phyloP scores from a whole-genome alignment of 2,888 invertebrate species.

The Pristionchus fissidentatus region DNA sequence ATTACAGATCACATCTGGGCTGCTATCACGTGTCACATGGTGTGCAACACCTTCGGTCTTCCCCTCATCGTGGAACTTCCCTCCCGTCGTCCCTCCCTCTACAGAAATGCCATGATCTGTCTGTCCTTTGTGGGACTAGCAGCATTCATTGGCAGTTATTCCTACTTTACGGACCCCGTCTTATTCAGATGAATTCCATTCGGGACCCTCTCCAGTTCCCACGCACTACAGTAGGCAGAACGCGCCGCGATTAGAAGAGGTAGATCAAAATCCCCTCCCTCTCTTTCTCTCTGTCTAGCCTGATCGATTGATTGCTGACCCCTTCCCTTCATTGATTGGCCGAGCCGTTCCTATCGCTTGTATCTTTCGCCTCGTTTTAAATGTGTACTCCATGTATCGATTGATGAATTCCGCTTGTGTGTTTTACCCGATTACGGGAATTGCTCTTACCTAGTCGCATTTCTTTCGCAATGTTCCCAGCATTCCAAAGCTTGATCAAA shows the following conservation, averaged over 20 bases:
- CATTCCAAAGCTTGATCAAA: not conserved
- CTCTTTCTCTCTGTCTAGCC: not conserved
- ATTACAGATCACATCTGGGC: constrained; percentile 62
- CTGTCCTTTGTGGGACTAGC: constrained; percentile 26
- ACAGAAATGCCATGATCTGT: not conserved
- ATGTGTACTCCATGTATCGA: not conserved
- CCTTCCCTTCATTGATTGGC: not conserved
- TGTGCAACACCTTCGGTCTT: constrained; percentile 72
- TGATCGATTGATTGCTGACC: not conserved
- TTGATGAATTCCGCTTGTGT: constrained; percentile 26
- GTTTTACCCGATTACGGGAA: not conserved
- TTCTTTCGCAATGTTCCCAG: not conserved
- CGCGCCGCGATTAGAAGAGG: too few species aligned
- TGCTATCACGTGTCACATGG: constrained; percentile 70
- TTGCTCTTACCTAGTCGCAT: not conserved
- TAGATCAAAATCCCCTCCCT: constrained; percentile 1
- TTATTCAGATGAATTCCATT: constrained; percentile 1
- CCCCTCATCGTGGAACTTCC: constrained; percentile 63
- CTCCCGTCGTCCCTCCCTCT: not conserved
- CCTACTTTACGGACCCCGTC: constrained; percentile 25
- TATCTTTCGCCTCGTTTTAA: not conserved
- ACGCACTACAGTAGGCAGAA: not conserved
- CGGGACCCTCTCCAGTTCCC: not conserved
- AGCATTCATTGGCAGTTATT: not conserved
- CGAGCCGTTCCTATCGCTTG: not conserved